These are phyloP conservation scores for Venusia cambrica DNA, from an alignment of 2,888 invertebrate genomes.

Conservation along the genomic window DNA sequence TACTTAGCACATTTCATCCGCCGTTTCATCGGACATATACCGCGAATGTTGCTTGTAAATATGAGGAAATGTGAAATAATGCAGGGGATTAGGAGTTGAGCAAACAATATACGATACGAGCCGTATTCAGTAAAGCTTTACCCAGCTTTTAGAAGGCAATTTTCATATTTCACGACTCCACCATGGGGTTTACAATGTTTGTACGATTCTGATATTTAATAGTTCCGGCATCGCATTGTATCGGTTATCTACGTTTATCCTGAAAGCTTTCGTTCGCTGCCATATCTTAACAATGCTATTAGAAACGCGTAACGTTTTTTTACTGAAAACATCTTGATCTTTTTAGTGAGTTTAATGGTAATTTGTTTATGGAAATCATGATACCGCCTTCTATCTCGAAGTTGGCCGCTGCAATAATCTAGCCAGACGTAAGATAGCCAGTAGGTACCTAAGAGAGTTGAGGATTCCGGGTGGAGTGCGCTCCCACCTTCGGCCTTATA, in stretches of 20 bases:
- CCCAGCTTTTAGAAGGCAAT: constrained; percentile 23
- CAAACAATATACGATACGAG: constrained; percentile 22
- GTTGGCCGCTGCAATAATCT: too few relatives aligned
- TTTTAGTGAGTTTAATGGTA: too few relatives aligned
- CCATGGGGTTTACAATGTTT: constrained; percentile 20
- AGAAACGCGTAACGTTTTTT: too few relatives aligned
- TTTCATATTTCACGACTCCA: constrained; percentile 22
- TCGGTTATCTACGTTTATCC: constrained; percentile 19
- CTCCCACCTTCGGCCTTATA: too few relatives aligned
- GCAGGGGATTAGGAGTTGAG: constrained; percentile 26
- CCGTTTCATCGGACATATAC: constrained; percentile 25
- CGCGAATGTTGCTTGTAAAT: constrained; percentile 20
- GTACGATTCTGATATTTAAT: constrained; percentile 18
- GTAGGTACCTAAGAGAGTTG: too few relatives aligned
- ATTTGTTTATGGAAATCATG: too few relatives aligned
- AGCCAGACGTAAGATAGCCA: too few relatives aligned
- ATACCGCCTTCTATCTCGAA: too few relatives aligned
- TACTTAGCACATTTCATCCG: constrained; percentile 24
- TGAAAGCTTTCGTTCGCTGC: constrained; percentile 14
- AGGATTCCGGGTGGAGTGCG: too few relatives aligned
- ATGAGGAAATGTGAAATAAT: constrained; percentile 29
- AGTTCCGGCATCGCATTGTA: constrained; percentile 18
- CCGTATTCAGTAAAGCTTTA: constrained; percentile 21
- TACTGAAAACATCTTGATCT: too few relatives aligned
- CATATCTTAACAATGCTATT: too few relatives aligned